Evolutionary conservation across 1,140 invertebrate species (phyloP).

Genomic region (Globodera ellingtonae): DNA sequence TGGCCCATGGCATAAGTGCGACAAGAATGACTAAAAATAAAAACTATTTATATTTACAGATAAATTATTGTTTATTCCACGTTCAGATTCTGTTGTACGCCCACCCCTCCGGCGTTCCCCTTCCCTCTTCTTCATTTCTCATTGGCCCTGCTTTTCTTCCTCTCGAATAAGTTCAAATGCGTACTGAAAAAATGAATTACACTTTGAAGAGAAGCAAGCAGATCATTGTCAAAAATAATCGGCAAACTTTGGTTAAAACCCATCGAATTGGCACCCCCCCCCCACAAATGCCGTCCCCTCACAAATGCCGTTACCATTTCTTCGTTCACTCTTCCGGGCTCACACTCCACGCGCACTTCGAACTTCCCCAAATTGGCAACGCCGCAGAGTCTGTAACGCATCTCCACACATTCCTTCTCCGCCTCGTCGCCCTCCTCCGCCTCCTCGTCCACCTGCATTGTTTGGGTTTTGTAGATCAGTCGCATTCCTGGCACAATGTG

Average conservation of each 20-base stretch:
- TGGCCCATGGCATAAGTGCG: no score
- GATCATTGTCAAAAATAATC: no score
- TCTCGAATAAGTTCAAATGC: not conserved
- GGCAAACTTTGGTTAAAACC: no score
- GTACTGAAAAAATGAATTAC: not conserved
- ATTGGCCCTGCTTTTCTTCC: not conserved
- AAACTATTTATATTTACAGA: no score
- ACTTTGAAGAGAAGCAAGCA: not conserved
- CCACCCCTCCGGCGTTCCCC: no score
- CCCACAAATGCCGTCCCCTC: not conserved
- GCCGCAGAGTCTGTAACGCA: conserved; percentile 3
- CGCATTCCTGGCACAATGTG: conserved; percentile 10
- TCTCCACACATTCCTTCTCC: not conserved
- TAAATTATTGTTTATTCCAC: no score
- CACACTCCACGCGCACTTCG: conserved; percentile 17
- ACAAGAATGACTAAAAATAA: no score
- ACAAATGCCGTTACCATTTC: conserved; percentile 6
- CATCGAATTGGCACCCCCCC: no score
- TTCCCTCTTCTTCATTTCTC: no score
- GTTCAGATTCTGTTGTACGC: no score
- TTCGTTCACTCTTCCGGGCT: not conserved
- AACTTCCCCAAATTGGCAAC: not conserved
- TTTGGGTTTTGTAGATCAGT: conserved; percentile 12
- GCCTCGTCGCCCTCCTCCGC: not conserved
- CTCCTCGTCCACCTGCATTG: conserved; percentile 10